Evolutionary conservation across 2,888 invertebrate species (phyloP).

Genomic region (Meta bourneti): DNA sequence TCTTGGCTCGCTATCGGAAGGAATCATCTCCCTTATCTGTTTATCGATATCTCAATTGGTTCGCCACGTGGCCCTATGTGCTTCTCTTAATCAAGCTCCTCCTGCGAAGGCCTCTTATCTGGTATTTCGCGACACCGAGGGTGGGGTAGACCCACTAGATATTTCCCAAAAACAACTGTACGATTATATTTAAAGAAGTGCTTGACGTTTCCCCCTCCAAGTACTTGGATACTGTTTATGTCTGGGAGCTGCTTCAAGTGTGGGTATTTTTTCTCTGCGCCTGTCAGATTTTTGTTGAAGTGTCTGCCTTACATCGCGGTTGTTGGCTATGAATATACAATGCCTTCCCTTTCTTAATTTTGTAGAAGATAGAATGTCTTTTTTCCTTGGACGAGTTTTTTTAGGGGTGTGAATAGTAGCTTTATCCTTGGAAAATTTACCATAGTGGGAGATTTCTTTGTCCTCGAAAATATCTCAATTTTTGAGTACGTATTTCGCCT

Average conservation of each 20-base stretch:
- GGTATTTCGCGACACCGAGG: constrained; percentile 8
- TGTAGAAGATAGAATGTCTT: neutral
- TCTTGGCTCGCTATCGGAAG: neutral
- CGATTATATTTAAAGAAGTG: constrained; percentile 28
- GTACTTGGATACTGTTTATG: constrained; percentile 16
- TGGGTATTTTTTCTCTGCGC: neutral
- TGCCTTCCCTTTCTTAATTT: neutral
- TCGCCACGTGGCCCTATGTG: constrained; percentile 26
- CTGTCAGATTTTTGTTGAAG: neutral
- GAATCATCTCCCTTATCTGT: neutral
- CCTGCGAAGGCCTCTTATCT: constrained; percentile 19
- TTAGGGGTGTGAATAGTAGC: neutral
- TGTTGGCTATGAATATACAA: neutral
- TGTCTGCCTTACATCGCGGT: neutral
- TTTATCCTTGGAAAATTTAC: neutral
- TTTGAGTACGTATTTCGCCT: no score
- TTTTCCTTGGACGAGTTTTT: neutral
- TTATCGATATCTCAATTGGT: constrained; percentile 25
- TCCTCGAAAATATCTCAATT: no score
- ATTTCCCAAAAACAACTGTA: constrained; percentile 12
- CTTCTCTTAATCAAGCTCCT: neutral
- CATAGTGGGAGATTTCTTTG: neutral
- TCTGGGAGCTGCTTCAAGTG: neutral
- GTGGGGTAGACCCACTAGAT: neutral
- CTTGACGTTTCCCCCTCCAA: neutral